Conservation (phyloP, 1,140 invertebrate genomes). For the Halictus rubicundus region DNA sequence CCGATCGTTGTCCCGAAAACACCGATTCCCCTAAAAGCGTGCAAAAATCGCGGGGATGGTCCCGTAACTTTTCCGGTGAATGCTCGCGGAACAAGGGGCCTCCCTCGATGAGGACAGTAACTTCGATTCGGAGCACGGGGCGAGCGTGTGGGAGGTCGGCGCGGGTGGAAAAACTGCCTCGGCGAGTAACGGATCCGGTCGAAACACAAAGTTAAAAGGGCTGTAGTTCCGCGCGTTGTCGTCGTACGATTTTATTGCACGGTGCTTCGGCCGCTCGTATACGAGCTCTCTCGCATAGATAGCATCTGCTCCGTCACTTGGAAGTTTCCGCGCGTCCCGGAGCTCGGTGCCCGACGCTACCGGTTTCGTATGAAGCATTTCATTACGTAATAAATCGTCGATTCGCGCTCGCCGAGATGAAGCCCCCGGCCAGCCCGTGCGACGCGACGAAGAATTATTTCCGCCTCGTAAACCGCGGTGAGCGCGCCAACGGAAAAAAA, state of each 20-base stretch:
- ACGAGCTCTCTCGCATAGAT: constrained; percentile 32
- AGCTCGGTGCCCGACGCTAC: constrained; percentile 19
- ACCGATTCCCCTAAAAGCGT: too few species aligned
- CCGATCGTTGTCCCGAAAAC: too few species aligned
- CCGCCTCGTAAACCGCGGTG: background rate
- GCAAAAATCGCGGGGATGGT: too few species aligned
- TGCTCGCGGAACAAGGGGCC: too few species aligned
- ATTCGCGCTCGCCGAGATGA: constrained; percentile 18
- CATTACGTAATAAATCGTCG: constrained; percentile 48
- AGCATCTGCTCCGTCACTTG: constrained; percentile 45
- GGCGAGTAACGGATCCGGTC: background rate
- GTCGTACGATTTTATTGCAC: constrained; percentile 62
- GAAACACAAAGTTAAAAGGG: constrained; percentile 59
- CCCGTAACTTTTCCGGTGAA: too few species aligned
- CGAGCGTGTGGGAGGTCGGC: background rate
- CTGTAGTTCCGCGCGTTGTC: constrained; percentile 31
- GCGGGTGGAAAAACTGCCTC: constrained; percentile 29
- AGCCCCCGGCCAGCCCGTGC: background rate
- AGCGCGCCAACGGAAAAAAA: background rate
- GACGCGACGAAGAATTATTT: too few species aligned
- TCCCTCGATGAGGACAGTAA: too few species aligned
- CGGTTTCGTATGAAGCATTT: constrained; percentile 48
- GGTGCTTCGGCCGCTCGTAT: constrained; percentile 58
- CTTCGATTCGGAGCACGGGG: too few species aligned
- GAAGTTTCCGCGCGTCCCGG: constrained; percentile 43